These are phyloP conservation scores for Saxicola maurus DNA, from an alignment of 2,797 vertebrate species.

Conservation along the genomic window DNA sequence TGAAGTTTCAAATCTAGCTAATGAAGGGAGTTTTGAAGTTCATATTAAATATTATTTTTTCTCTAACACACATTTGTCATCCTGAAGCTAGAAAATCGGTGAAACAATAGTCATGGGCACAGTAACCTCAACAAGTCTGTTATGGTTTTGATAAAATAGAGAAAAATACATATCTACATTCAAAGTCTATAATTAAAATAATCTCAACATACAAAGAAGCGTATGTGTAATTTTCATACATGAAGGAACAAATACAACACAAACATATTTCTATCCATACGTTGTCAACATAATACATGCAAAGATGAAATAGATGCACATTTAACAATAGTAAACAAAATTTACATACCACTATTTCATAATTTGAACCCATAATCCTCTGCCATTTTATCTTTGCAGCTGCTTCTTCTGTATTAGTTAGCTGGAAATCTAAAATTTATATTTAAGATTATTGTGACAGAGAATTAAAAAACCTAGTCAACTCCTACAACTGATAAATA, in stretches of 20 bases:
- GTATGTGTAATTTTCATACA: background rate
- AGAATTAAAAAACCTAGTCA: background rate
- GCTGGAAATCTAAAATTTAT: slow-evolving; percentile 61
- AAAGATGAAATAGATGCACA: background rate
- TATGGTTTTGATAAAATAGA: background rate
- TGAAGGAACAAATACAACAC: background rate
- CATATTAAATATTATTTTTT: background rate
- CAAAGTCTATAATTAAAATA: background rate
- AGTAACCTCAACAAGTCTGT: background rate
- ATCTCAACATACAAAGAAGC: background rate
- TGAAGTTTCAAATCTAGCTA: background rate
- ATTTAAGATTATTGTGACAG: slow-evolving; percentile 6
- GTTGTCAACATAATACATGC: background rate
- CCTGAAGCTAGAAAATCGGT: background rate
- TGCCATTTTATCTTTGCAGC: slow-evolving; percentile 85
- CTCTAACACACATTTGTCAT: background rate
- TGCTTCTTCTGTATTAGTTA: slow-evolving; percentile 69
- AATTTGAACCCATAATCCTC: slow-evolving; percentile 83
- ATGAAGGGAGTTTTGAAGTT: background rate
- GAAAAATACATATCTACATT: background rate
- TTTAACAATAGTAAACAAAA: background rate
- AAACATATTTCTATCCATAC: background rate
- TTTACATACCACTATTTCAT: slow-evolving; percentile 88
- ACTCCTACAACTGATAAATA: background rate
- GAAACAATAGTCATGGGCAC: background rate